phyloP scores from a whole-genome alignment of 2,113 vertebrate genomes.

The Tyrannus savana region DNA sequence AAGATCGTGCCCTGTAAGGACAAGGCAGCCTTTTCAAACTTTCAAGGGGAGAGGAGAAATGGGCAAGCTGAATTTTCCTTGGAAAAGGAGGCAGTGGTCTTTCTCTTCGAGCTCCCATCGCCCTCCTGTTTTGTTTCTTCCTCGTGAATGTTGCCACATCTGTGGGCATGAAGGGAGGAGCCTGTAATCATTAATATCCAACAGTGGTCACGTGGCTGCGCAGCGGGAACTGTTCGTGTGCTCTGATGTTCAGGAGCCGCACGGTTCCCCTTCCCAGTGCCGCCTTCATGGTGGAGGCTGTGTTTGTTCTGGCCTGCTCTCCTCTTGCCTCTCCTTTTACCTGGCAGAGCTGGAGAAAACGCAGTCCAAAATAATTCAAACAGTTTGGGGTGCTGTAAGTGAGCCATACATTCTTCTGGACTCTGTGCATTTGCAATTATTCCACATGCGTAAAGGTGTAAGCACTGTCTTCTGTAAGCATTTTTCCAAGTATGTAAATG shows the following conservation, averaged over 20 bases:
- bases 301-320: constrained; percentile 3
- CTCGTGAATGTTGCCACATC: rapidly evolving
- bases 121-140: neutral
- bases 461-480: neutral
- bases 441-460: neutral
- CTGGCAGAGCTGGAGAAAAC: neutral
- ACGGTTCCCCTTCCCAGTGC: rapidly evolving
- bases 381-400: neutral
- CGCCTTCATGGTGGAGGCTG: rapidly evolving
- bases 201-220: rapidly evolving
- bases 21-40: neutral
- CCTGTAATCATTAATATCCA: rapidly evolving
- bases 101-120: neutral
- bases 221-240: rapidly evolving
- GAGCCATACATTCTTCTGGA: neutral
- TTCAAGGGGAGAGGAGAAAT: neutral
- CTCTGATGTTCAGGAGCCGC: neutral
- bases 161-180: neutral
- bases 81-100: neutral
- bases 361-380: rapidly evolving
- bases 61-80: neutral
- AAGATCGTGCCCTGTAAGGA: neutral
- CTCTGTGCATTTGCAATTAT: rapidly evolving
- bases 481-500: neutral
- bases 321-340: neutral